These are phyloP conservation scores for Battus philenor DNA, from an alignment of 1,140 invertebrate species.

Conservation along the genomic window DNA sequence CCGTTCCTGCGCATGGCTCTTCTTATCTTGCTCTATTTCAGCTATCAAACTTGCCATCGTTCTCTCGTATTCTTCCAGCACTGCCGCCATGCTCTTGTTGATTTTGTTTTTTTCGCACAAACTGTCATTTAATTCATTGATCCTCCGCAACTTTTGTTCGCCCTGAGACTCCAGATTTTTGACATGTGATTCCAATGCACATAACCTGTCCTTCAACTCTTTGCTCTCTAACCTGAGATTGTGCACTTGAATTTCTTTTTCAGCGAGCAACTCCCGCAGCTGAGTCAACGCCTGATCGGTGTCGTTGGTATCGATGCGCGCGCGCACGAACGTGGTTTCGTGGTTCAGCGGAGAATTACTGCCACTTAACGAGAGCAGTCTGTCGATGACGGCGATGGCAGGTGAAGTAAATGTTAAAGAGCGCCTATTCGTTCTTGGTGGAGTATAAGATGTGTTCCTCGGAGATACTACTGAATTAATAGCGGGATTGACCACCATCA, in stretches of 20 bases:
- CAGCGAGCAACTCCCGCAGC: conserved; percentile 55
- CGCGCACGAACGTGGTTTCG: conserved; percentile 30
- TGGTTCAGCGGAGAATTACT: conserved; percentile 42
- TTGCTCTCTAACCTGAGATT: conserved; percentile 53
- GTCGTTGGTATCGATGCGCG: conserved; percentile 39
- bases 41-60: conserved; percentile 80
- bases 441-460: conserved; percentile 41
- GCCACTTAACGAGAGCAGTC: conserved; percentile 57
- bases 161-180: conserved; percentile 44
- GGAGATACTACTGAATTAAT: conserved; percentile 42
- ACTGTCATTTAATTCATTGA: conserved; percentile 51
- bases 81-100: conserved; percentile 72
- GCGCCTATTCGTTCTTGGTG: conserved; percentile 49
- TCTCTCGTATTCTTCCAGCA: conserved; percentile 82
- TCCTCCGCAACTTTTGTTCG: conserved; percentile 48
- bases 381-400: conserved; percentile 67
- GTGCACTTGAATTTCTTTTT: conserved; percentile 62
- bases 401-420: conserved; percentile 64
- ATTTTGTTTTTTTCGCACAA: conserved; percentile 52
- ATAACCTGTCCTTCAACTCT: conserved; percentile 55
- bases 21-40: conserved; percentile 77
- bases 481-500: conserved; percentile 64
- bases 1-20: conserved; percentile 59
- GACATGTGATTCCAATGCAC: conserved; percentile 51
- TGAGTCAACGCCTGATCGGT: conserved; percentile 50